These are phyloP conservation scores for Bujurquina vittata DNA, from an alignment of 2,113 vertebrate genomes.

Conservation along the genomic window DNA sequence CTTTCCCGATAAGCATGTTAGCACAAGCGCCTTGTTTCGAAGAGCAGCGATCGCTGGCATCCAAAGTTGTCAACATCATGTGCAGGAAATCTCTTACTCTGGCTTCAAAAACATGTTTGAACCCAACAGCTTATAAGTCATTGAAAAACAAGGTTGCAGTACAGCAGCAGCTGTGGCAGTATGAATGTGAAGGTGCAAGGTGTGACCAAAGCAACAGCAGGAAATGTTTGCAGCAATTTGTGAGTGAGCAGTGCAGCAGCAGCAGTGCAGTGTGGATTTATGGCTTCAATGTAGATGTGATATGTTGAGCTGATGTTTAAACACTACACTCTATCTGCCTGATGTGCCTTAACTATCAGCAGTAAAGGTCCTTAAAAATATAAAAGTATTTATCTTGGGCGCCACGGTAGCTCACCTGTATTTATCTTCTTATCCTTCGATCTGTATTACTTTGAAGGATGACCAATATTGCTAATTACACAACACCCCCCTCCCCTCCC, in stretches of 20 bases:
- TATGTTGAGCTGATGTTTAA: too few relatives aligned
- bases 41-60: not conserved
- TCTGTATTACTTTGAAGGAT: slow-evolving; percentile 21
- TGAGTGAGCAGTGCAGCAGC: not conserved
- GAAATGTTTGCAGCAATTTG: not conserved
- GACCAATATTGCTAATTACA: slow-evolving; percentile 40
- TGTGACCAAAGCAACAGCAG: not conserved
- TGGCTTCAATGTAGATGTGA: not conserved
- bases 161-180: not conserved
- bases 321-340: too few relatives aligned
- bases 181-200: not conserved
- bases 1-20: not conserved
- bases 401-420: not conserved
- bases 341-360: not conserved
- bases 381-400: not conserved
- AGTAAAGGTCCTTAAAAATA: too few relatives aligned
- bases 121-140: slow-evolving; percentile 23
- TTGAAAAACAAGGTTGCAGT: slow-evolving; percentile 1
- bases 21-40: not conserved
- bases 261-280: not conserved
- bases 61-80: not conserved
- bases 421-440: not conserved
- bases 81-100: not conserved
- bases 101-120: not conserved
- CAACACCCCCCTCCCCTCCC: not conserved